Evolutionary conservation across 2,113 vertebrate genomes (phyloP).

Genomic region (Myotis davidii): DNA sequence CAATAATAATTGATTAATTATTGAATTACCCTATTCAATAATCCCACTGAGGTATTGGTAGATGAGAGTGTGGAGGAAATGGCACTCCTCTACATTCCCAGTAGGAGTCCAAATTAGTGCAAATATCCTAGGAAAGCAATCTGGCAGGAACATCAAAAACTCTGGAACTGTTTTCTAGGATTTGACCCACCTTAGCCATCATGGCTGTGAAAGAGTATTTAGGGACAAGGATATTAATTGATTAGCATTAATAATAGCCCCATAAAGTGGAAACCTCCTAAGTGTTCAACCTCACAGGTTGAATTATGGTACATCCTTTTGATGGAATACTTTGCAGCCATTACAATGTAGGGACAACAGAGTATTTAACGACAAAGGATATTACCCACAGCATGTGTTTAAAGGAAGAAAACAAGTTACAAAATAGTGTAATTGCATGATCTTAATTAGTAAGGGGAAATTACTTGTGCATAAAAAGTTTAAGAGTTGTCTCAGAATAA

Average conservation of each 20-base stretch:
- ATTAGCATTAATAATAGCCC: background rate
- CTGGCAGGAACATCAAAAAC: background rate
- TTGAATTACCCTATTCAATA: background rate
- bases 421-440: background rate
- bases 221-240: background rate
- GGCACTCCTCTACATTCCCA: background rate
- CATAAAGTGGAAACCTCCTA: background rate
- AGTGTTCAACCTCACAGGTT: background rate
- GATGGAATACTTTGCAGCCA: background rate
- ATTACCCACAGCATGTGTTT: background rate
- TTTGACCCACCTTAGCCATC: background rate
- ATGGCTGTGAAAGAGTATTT: background rate
- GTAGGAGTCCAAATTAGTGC: background rate
- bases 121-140: background rate
- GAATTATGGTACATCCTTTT: background rate
- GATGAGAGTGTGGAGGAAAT: background rate
- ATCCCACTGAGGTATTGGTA: background rate
- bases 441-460: background rate
- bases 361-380: background rate
- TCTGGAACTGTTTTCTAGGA: background rate
- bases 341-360: background rate
- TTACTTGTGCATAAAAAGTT: background rate
- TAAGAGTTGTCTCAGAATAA: background rate
- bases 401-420: conserved; percentile 19
- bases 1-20: background rate